phyloP scores from a whole-genome alignment of 2,888 invertebrate genomes.

The Nephrocerus scutellatus region DNA sequence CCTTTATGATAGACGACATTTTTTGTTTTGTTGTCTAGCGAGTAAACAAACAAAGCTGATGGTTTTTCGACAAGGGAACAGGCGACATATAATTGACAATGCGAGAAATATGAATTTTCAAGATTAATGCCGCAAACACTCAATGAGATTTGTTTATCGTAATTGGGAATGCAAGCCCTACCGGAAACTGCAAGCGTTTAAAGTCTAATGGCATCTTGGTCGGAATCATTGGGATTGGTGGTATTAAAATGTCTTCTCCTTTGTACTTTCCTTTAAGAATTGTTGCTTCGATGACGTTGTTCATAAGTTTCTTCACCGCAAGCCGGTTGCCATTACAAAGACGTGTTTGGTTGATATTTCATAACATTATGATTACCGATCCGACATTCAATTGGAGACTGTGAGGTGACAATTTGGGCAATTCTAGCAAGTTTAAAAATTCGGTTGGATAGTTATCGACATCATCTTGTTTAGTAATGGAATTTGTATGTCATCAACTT shows the following conservation, averaged over 20 bases:
- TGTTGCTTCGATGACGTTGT: neutral
- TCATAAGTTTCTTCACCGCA: neutral
- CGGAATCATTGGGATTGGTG: neutral
- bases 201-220: neutral
- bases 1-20: too few species aligned
- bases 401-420: too few species aligned
- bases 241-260: neutral
- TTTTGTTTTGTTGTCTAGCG: too few species aligned
- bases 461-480: constrained; percentile 1
- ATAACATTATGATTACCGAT: neutral
- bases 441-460: constrained; percentile 1
- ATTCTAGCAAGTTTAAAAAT: too few species aligned
- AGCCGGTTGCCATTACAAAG: constrained; percentile 1
- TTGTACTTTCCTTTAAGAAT: constrained; percentile 1
- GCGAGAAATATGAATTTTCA: too few species aligned
- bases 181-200: neutral
- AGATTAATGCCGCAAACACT: too few species aligned
- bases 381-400: neutral
- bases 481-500: neutral
- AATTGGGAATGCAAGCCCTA: too few species aligned
- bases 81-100: too few species aligned
- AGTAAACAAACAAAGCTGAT: too few species aligned
- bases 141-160: too few species aligned
- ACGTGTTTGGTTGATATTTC: neutral
- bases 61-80: too few species aligned